Evolutionary conservation across 2,113 vertebrate genomes (phyloP), one percentile per base, ranked within the genome.

Genomic region (Gymnocephalus cernua): DNA sequence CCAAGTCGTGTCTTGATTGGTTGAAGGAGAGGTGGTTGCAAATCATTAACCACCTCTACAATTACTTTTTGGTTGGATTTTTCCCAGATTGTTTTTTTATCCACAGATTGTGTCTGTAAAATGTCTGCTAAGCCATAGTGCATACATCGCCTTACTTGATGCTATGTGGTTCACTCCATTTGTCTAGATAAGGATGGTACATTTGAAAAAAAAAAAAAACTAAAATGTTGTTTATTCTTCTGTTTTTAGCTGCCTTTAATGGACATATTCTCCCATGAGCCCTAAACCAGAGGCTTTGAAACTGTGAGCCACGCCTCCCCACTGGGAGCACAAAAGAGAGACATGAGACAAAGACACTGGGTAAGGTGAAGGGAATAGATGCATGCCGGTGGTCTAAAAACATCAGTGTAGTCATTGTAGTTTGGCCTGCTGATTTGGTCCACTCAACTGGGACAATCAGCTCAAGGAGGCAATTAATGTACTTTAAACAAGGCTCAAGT

Each of bases 1-100:
- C 9, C 57, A 63, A 62, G 35, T 27, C 6, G 50, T 57, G 45
- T 47, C 45, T 70, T 68, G 78, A 88, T 77, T 77, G 66, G 73
- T 27, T 75, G 1, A 9, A 65, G 14, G 16, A 21, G 13, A 23
- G 44, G 23, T 77, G 12, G 27, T 0, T 44, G 48, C 41, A 74
- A 62, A 66, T 78, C 29, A 74, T 64, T 23, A 79, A 59, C 5
- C 72, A 38, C 15, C 13, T 7, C 12, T 0, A 61, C 2, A 25
- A 13, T 44, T 38, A 58, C 18, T 0, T 44, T 48, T 57, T 54
- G 25, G 6, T 23, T 38, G 18, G 5, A 48, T 23, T 51, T 53
- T 57, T 16, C 38, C 32, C 58, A 16, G 6, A 48, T 53, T 21
- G 54, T 68, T 72, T 56, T 56, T 23, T n/a, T n/a, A 9, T 5